Evolutionary conservation across 2,888 invertebrate genomes (phyloP), one percentile per base, ranked within the genome.

Genomic region (Azorinus chamasolen): DNA sequence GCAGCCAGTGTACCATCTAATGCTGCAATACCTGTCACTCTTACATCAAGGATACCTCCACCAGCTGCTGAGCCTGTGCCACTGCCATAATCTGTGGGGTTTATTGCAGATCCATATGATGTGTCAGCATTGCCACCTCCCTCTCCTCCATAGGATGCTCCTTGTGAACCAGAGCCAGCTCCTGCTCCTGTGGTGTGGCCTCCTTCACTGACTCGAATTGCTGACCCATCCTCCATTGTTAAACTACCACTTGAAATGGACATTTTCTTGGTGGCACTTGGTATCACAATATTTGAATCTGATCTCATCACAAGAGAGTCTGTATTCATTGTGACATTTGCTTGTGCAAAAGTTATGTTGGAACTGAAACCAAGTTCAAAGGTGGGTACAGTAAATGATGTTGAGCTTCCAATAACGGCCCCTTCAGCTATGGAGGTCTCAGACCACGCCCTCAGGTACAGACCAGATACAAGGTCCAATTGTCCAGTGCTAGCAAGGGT

Each of bases 131-230:
- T 75, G 12, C 16, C 48, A 18, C 85, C 85, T 16, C 88, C 88
- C 25, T 85, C 80, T 24, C 89, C 89, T 16, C 89, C 89, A 69
- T 87, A 69, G 59, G 86, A 86, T 3, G 83, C 88, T 1, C 88
- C 88, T 37, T 46, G 55, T 6, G 50, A 32, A 0, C 59, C 27
- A 22, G 62, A 41, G 20, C 75, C 73, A 10, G 57, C 65, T 12
- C 85, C 84, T 24, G 50, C 10, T 5, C 82, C 79, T 54, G 57
- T 25, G 20, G 55, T 48, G 16, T 45, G 39, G 16, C 77, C 69
- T 1, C 86, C 85, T 32, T 79, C 71, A 45, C 57, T 61, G 8
- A 72, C 55, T 54, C 51, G 50, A 14, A 77, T 62, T 39, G 53
- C 53, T 8, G 77, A 62, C 2, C 72, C 77, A 68, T 71, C 71